A percentile compares a stretch with the other conserved stretches of the same genome.
These are phyloP conservation scores for Scolopax mira DNA, from an alignment of 2,113 vertebrate species.

Conservation along the genomic window DNA sequence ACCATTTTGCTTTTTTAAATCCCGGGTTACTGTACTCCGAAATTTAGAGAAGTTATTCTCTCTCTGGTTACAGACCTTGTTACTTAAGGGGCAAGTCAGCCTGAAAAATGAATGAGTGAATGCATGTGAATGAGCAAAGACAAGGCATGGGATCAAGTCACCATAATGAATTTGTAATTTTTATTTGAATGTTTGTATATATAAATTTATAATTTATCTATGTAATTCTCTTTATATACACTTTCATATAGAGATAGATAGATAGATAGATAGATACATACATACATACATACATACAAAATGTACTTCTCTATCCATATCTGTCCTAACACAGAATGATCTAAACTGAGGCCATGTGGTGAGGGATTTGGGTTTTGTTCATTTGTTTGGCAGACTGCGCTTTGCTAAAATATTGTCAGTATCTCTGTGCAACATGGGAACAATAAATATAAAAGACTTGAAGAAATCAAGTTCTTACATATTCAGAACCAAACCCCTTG, in stretches of 20 bases:
- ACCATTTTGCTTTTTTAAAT: conserved; percentile 42
- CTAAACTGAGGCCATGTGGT: not conserved
- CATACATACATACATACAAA: too few species aligned
- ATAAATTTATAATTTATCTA: not conserved
- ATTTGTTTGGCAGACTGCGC: not conserved
- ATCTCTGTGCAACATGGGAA: not conserved
- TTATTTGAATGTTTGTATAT: not conserved
- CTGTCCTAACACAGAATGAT: not conserved
- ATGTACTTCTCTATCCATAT: not conserved
- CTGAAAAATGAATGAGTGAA: not conserved
- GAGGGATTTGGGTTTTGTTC: not conserved
- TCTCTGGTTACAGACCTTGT: not conserved
- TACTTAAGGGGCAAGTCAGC: not conserved
- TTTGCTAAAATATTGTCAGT: not conserved
- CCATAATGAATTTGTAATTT: not conserved
- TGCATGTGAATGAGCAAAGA: not conserved
- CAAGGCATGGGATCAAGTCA: not conserved
- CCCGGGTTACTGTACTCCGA: not conserved
- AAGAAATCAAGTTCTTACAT: not conserved
- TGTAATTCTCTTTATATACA: not conserved
- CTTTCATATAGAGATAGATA: not conserved
- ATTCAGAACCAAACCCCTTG: not conserved
- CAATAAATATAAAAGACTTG: not conserved
- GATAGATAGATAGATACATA: too few species aligned
- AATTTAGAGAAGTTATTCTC: not conserved